Evolutionary conservation across 1,140 invertebrate species (phyloP).

Genomic region (Caerostris darwini): DNA sequence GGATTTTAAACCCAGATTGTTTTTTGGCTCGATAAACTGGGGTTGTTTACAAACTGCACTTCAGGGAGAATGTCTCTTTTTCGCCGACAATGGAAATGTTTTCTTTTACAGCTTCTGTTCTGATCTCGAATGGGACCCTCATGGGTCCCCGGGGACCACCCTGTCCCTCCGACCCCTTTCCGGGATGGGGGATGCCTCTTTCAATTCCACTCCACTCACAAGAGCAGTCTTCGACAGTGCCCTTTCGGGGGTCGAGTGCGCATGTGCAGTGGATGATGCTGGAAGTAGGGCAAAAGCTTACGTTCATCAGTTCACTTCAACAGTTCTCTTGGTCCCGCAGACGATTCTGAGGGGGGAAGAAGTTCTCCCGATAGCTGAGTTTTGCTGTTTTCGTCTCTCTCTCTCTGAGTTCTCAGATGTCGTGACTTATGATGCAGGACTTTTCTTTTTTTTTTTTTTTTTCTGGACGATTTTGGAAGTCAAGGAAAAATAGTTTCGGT

Average conservation of each 20-base stretch:
- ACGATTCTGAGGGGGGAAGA: background rate
- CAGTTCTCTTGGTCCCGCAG: conserved; percentile 59
- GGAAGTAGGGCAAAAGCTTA: conserved; percentile 66
- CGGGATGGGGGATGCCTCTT: background rate
- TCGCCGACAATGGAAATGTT: background rate
- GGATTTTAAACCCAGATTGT: background rate
- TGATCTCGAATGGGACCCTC: conserved; percentile 22
- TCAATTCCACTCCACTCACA: conserved; percentile 8
- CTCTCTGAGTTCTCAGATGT: conserved; percentile 5
- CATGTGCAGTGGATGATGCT: conserved; percentile 48
- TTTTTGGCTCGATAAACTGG: background rate
- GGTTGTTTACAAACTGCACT: background rate
- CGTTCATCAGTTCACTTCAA: conserved; percentile 56
- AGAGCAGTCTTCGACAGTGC: conserved; percentile 11
- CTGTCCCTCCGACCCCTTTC: background rate
- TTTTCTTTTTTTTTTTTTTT: conserved; percentile 9
- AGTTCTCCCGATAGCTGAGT: conserved; percentile 9
- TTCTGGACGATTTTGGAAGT: background rate
- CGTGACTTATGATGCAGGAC: background rate
- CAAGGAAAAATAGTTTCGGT: background rate
- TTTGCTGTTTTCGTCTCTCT: background rate
- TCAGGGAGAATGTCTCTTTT: background rate
- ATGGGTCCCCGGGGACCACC: background rate
- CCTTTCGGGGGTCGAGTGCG: conserved; percentile 58
- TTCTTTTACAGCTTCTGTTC: background rate